These are phyloP conservation scores for Hyles euphorbiae DNA, from an alignment of 1,140 invertebrate species.

Conservation along the genomic window DNA sequence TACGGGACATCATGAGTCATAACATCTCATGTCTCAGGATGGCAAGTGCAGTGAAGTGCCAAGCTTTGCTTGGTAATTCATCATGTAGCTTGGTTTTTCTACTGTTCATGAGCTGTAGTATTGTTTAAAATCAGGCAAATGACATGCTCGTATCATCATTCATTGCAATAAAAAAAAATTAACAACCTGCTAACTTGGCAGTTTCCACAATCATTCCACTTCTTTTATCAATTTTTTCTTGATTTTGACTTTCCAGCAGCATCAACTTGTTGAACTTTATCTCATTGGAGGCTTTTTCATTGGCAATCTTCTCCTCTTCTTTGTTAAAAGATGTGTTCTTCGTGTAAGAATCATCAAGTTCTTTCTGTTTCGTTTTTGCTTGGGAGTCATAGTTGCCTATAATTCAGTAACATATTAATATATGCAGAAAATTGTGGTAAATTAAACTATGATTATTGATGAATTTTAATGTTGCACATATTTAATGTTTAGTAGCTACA, in stretches of 20 bases:
- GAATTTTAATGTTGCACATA: too few relatives aligned
- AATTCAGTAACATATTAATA: conserved; percentile 19
- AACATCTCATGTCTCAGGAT: too few relatives aligned
- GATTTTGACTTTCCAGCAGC: conserved; percentile 66
- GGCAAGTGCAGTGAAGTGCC: too few relatives aligned
- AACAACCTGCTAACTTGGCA: conserved; percentile 64
- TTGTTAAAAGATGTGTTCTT: conserved; percentile 59
- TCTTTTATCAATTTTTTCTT: conserved; percentile 63
- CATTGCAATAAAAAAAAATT: not conserved
- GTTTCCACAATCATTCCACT: conserved; percentile 57
- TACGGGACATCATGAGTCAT: too few relatives aligned
- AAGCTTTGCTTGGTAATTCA: too few relatives aligned
- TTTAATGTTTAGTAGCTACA: too few relatives aligned
- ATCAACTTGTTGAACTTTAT: conserved; percentile 62
- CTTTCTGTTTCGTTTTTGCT: conserved; percentile 60
- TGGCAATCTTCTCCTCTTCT: conserved; percentile 63
- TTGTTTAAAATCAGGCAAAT: too few relatives aligned
- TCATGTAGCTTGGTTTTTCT: too few relatives aligned
- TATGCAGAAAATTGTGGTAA: too few relatives aligned
- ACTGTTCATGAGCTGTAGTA: too few relatives aligned
- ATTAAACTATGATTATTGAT: too few relatives aligned
- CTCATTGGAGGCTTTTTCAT: conserved; percentile 64
- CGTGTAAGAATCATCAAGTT: conserved; percentile 59
- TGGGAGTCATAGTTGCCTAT: conserved; percentile 53
- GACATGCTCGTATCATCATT: too few relatives aligned